Conservation (phyloP, 1,140 invertebrate genomes). For the Drosophila kanapiae region DNA sequence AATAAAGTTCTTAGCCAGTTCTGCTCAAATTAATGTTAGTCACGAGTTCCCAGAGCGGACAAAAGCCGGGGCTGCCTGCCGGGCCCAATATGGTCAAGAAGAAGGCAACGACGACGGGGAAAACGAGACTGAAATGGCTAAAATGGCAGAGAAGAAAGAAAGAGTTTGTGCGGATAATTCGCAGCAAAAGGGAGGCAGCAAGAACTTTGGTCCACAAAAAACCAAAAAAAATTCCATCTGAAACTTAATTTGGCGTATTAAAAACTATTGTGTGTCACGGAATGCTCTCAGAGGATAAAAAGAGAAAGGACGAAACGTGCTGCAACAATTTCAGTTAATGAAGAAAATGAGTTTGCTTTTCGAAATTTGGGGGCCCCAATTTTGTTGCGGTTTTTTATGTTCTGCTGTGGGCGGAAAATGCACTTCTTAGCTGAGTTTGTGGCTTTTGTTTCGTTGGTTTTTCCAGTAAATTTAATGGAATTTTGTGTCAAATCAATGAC, state of each 20-base stretch:
- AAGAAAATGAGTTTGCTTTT: slow-evolving; percentile 51
- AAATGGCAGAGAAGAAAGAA: slow-evolving; percentile 34
- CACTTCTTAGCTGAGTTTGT: slow-evolving; percentile 14
- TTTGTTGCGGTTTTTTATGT: slow-evolving; percentile 24
- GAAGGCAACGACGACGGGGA: neutral
- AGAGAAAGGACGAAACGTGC: slow-evolving; percentile 57
- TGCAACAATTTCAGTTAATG: slow-evolving; percentile 61
- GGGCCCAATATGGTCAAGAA: slow-evolving; percentile 70
- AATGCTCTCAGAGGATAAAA: neutral
- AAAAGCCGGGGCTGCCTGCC: slow-evolving; percentile 60
- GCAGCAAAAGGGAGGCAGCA: slow-evolving; percentile 8
- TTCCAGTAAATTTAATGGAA: slow-evolving; percentile 33
- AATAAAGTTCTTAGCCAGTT: slow-evolving; percentile 62
- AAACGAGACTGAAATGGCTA: slow-evolving; percentile 2
- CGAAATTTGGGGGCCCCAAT: slow-evolving; percentile 40
- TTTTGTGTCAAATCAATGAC: slow-evolving; percentile 45
- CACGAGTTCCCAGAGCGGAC: slow-evolving; percentile 58
- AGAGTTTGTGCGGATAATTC: slow-evolving; percentile 65
- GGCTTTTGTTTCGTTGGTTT: neutral
- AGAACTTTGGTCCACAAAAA: slow-evolving; percentile 10
- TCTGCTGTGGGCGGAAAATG: slow-evolving; percentile 36
- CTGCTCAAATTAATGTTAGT: slow-evolving; percentile 80
- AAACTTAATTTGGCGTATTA: slow-evolving; percentile 81
- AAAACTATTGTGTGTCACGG: slow-evolving; percentile 65
- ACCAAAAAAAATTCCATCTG: slow-evolving; percentile 29